Conservation (phyloP, 2,888 invertebrate genomes). For the Iselma pallidipennis region DNA sequence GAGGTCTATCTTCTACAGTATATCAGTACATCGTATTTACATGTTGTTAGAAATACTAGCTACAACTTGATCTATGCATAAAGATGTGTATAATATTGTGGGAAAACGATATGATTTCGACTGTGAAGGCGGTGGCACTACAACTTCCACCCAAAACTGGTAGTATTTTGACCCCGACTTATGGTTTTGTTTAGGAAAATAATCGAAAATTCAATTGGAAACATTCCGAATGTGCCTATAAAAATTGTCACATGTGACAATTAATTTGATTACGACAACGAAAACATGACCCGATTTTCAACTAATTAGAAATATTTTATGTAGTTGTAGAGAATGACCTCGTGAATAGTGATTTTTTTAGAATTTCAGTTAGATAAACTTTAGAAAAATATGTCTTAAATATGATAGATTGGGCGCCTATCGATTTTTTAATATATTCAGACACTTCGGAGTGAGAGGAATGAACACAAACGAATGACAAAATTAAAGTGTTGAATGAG, state of each 20-base stretch:
- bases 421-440: too few relatives aligned
- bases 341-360: not conserved
- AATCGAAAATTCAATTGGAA: not conserved
- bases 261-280: not conserved
- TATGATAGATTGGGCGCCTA: too few relatives aligned
- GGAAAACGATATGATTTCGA: constrained; percentile 4
- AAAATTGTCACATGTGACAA: not conserved
- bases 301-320: not conserved
- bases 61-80: constrained; percentile 8
- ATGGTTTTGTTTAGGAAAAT: not conserved
- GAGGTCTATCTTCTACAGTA: constrained; percentile 29
- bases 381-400: too few relatives aligned
- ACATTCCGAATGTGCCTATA: not conserved
- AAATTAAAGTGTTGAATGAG: too few relatives aligned
- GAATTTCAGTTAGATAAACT: not conserved
- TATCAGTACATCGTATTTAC: constrained; percentile 36
- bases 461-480: too few relatives aligned
- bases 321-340: not conserved
- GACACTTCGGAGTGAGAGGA: too few relatives aligned
- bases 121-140: not conserved
- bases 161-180: not conserved
- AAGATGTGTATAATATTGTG: not conserved
- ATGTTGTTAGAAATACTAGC: constrained; percentile 35
- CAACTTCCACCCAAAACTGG: not conserved
- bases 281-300: not conserved